Percentiles rank a stretch among this genome's conserved stretches.
Conservation (phyloP, 2,888 invertebrate genomes). For the Athalia rosae region DNA sequence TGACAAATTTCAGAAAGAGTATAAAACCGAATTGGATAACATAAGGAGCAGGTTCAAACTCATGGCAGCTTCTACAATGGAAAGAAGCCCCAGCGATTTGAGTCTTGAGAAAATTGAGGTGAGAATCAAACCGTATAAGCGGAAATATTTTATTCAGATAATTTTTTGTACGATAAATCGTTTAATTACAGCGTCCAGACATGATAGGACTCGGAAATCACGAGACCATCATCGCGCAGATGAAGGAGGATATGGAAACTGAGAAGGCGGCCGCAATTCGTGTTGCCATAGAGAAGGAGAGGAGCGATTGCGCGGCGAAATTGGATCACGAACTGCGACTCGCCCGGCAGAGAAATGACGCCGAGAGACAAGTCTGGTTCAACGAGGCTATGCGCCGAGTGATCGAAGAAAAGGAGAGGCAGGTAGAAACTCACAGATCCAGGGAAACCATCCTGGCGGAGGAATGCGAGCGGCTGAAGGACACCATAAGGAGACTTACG, state of each 20-base stretch:
- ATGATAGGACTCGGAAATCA: constrained; percentile 80
- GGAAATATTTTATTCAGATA: no score
- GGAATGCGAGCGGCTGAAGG: constrained; percentile 81
- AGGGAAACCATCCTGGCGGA: constrained; percentile 78
- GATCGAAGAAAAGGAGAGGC: constrained; percentile 83
- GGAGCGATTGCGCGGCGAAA: constrained; percentile 74
- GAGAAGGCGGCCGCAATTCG: constrained; percentile 77
- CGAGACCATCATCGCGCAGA: constrained; percentile 81
- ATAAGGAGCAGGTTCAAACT: constrained; percentile 76
- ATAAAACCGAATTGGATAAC: constrained; percentile 86
- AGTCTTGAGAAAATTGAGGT: constrained; percentile 85
- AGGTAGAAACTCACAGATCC: constrained; percentile 80
- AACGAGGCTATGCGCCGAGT: constrained; percentile 81
- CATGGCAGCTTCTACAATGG: constrained; percentile 84
- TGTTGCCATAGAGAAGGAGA: constrained; percentile 77
- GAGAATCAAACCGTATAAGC: constrained; percentile 36
- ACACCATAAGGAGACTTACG: constrained; percentile 81
- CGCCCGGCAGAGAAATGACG: constrained; percentile 74
- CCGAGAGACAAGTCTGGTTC: constrained; percentile 77
- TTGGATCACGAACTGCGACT: constrained; percentile 73
- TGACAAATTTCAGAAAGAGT: constrained; percentile 82
- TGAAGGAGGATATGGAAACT: constrained; percentile 80
- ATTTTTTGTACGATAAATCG: no score
- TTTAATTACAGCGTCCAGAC: constrained; percentile 74
- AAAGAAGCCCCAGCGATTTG: constrained; percentile 85